Conservation (phyloP, 1,140 invertebrate species). For the Galleria mellonella region DNA sequence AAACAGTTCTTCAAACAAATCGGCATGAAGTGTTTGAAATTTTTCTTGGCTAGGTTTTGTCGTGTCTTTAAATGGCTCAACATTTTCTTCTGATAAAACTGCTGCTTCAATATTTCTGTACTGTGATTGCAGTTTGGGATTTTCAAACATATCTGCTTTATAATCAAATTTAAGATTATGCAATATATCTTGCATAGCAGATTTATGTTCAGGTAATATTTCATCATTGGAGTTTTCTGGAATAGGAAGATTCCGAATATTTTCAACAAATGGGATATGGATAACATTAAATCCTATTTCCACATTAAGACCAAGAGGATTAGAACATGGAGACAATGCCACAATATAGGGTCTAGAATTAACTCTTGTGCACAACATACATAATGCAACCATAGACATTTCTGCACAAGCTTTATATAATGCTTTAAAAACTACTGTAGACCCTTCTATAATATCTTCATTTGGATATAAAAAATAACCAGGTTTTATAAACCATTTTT, state of each 20-base stretch:
- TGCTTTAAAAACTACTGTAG: conserved; percentile 53
- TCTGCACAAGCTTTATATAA: conserved; percentile 54
- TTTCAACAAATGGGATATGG: conserved; percentile 54
- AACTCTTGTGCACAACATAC: conserved; percentile 47
- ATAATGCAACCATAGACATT: conserved; percentile 45
- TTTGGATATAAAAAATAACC: conserved; percentile 58
- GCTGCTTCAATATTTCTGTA: conserved; percentile 52
- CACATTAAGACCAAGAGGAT: conserved; percentile 40
- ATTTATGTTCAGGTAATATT: conserved; percentile 30
- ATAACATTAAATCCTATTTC: conserved; percentile 63
- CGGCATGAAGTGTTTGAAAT: conserved; percentile 37
- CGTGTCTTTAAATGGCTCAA: conserved; percentile 50
- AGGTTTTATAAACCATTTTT: conserved; percentile 59
- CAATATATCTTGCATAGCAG: conserved; percentile 47
- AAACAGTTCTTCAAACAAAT: conserved; percentile 61
- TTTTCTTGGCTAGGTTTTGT: conserved; percentile 31
- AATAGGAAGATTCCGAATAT: conserved; percentile 41
- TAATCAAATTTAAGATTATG: conserved; percentile 41
- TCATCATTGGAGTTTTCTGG: conserved; percentile 22
- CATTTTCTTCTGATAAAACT: conserved; percentile 45
- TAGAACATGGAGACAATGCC: conserved; percentile 41
- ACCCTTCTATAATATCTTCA: conserved; percentile 57
- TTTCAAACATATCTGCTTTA: conserved; percentile 55
- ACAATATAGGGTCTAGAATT: conserved; percentile 54
- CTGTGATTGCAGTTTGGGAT: conserved; percentile 47